phyloP scores from a whole-genome alignment of 2,888 invertebrate genomes.

The Dioctria linearis region DNA sequence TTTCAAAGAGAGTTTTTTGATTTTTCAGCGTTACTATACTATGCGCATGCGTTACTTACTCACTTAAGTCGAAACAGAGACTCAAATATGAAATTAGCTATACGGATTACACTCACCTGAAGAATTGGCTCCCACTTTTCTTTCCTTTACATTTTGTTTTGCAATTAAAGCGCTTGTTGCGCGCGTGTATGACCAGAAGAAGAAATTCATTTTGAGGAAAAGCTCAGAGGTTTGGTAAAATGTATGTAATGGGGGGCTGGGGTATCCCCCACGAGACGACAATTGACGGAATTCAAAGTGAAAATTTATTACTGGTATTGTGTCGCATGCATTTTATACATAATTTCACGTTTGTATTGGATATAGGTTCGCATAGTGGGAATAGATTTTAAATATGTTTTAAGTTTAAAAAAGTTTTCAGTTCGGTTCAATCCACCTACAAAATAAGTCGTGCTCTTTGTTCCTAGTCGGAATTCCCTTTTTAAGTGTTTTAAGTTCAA shows the following conservation, averaged over 20 bases:
- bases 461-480: constrained; percentile 41
- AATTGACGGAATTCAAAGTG: constrained; percentile 15
- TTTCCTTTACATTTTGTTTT: background rate
- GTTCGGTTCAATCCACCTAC: constrained; percentile 69
- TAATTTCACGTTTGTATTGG: constrained; percentile 55
- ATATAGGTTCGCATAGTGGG: constrained; percentile 55
- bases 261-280: constrained; percentile 32
- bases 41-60: background rate
- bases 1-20: background rate
- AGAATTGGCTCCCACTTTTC: background rate
- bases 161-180: background rate
- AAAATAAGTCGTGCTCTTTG: constrained; percentile 62
- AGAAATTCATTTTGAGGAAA: constrained; percentile 19
- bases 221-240: background rate
- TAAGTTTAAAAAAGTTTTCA: constrained; percentile 65
- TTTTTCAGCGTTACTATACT: background rate
- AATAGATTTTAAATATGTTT: constrained; percentile 69
- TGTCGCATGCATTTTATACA: background rate
- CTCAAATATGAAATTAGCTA: background rate
- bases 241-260: background rate
- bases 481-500: constrained; percentile 33
- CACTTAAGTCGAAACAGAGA: background rate
- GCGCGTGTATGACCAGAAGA: constrained; percentile 11
- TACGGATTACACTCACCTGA: background rate
- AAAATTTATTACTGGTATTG: constrained; percentile 12